Evolutionary conservation across 2,888 invertebrate species (phyloP).

Genomic region (Agrotis exclamationis): DNA sequence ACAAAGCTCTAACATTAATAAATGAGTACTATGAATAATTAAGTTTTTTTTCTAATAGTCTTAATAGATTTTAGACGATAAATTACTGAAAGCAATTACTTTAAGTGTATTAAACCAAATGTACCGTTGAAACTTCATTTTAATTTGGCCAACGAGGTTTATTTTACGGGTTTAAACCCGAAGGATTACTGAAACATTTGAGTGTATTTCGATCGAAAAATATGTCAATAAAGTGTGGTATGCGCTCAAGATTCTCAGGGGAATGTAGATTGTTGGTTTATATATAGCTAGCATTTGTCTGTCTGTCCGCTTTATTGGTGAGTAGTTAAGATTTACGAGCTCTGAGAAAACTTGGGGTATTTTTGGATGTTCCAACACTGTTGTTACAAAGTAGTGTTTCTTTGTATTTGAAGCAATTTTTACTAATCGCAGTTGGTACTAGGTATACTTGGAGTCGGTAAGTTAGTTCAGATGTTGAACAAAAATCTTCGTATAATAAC

Average conservation of each 20-base stretch:
- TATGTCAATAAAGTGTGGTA: slow-evolving; percentile 55
- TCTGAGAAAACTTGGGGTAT: slow-evolving; percentile 75
- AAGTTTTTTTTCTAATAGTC: slow-evolving; percentile 3
- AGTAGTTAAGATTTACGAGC: slow-evolving; percentile 79
- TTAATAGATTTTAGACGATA: not conserved
- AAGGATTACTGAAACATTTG: slow-evolving; percentile 27
- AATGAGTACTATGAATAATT: not conserved
- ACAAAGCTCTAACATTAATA: not conserved
- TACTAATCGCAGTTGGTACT: not conserved
- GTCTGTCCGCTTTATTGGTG: slow-evolving; percentile 84
- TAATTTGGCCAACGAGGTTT: slow-evolving; percentile 11
- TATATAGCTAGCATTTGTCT: slow-evolving; percentile 81
- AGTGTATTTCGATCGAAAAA: slow-evolving; percentile 38
- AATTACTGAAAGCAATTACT: slow-evolving; percentile 7
- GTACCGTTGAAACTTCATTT: slow-evolving; percentile 1
- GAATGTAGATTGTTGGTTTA: slow-evolving; percentile 85
- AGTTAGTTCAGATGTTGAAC: too few species aligned
- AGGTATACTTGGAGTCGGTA: too few species aligned
- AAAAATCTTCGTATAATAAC: too few species aligned
- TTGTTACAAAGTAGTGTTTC: slow-evolving; percentile 16
- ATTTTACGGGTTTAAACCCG: not conserved
- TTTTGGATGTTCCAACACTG: slow-evolving; percentile 58
- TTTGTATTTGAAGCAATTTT: not conserved
- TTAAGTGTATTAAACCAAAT: slow-evolving; percentile 3
- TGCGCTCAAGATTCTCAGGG: slow-evolving; percentile 58